Evolutionary conservation across 2,888 invertebrate species (phyloP).

Genomic region (Carabus problematicus): DNA sequence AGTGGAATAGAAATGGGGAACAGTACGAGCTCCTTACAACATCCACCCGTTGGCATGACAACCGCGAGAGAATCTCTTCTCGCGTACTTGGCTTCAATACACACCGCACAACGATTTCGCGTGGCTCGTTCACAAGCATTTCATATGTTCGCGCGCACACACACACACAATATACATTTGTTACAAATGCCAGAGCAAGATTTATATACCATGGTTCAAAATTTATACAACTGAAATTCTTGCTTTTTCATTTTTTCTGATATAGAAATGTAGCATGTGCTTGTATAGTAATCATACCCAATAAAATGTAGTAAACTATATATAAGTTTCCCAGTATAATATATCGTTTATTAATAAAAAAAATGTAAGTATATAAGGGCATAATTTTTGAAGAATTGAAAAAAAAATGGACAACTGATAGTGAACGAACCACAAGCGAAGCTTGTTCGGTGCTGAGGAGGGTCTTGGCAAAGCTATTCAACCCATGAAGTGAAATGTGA

Average conservation of each 20-base stretch:
- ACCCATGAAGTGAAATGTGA: conserved; percentile 4
- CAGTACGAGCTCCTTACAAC: conserved; percentile 43
- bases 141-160: background rate
- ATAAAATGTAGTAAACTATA: no score
- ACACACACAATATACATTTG: background rate
- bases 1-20: conserved; percentile 26
- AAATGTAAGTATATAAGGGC: no score
- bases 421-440: no score
- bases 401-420: no score
- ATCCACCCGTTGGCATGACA: conserved; percentile 53
- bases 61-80: conserved; percentile 50
- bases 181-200: background rate
- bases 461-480: background rate
- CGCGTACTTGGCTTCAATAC: conserved; percentile 47
- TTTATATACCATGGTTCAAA: background rate
- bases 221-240: no score
- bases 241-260: no score
- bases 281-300: no score
- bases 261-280: no score
- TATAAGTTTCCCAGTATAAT: no score
- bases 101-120: conserved; percentile 44
- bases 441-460: no score
- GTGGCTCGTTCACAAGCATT: conserved; percentile 47
- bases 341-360: no score
- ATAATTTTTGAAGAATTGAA: no score